phyloP scores from a whole-genome alignment of 2,113 vertebrate genomes.

The Charadrius vociferus region DNA sequence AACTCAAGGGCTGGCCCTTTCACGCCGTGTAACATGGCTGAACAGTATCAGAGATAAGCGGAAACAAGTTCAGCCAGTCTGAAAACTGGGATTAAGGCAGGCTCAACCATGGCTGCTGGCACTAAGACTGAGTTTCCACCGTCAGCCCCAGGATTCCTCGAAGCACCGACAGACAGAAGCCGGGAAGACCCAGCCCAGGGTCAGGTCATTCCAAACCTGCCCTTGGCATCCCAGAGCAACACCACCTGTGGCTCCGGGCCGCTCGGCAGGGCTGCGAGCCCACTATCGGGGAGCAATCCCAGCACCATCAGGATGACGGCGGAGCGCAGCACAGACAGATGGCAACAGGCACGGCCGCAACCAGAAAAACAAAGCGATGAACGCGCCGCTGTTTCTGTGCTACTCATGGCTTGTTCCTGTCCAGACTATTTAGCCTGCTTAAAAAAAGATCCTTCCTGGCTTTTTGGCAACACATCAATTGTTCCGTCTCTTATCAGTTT shows the following conservation, averaged over 20 bases:
- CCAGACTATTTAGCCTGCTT: constrained; percentile 29
- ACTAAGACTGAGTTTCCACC: rapidly evolving
- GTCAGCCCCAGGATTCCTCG: not conserved
- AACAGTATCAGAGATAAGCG: not conserved
- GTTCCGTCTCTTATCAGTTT: not conserved
- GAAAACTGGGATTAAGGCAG: not conserved
- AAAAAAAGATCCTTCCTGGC: not conserved
- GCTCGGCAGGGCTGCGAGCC: not conserved
- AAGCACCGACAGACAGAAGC: not conserved
- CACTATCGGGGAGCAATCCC: not conserved
- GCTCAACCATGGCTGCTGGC: not conserved
- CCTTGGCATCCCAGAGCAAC: not conserved
- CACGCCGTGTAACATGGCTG: not conserved
- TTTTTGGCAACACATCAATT: not conserved
- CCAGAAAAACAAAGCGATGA: not conserved
- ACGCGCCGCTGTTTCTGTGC: not conserved
- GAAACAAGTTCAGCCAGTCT: not conserved
- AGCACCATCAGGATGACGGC: rapidly evolving
- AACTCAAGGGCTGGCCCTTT: not conserved
- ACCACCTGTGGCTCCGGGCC: not conserved
- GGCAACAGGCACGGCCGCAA: not conserved
- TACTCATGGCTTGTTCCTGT: not conserved
- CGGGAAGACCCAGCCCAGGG: not conserved
- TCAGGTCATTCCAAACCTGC: not conserved
- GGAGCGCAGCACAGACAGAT: not conserved